Evolutionary conservation across 2,888 invertebrate species (phyloP).

Genomic region (Amphipoea oculea): DNA sequence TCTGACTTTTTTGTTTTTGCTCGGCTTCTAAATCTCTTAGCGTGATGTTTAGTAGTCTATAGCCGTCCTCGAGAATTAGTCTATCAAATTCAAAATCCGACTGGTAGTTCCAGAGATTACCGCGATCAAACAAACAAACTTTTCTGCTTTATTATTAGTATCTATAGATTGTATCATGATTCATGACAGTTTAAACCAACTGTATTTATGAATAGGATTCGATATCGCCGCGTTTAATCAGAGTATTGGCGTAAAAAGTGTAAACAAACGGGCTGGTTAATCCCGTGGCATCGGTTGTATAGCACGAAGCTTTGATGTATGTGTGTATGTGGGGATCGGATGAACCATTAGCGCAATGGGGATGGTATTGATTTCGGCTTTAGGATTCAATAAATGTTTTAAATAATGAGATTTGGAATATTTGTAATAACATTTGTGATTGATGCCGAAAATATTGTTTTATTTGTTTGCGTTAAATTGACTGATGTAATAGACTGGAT

Average conservation of each 20-base stretch:
- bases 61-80: background rate
- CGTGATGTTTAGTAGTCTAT: background rate
- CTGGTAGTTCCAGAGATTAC: background rate
- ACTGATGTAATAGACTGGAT: background rate
- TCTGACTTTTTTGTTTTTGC: background rate
- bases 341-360: constrained; percentile 26
- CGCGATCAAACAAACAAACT: background rate
- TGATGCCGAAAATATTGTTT: background rate
- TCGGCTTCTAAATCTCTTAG: background rate
- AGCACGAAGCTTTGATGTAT: constrained; percentile 39
- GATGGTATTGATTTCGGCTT: constrained; percentile 36
- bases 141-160: background rate
- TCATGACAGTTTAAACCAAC: background rate
- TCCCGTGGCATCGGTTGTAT: constrained; percentile 26
- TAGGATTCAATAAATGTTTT: constrained; percentile 4
- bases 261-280: constrained; percentile 42
- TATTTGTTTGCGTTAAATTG: too few relatives aligned
- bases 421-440: too few relatives aligned
- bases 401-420: too few relatives aligned
- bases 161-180: background rate
- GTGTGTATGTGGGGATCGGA: background rate
- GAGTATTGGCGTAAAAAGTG: constrained; percentile 37
- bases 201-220: constrained; percentile 12
- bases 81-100: background rate
- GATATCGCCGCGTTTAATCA: constrained; percentile 36